Evolutionary conservation across 2,113 vertebrate species (phyloP).

Genomic region (Corydoras maculifer): DNA sequence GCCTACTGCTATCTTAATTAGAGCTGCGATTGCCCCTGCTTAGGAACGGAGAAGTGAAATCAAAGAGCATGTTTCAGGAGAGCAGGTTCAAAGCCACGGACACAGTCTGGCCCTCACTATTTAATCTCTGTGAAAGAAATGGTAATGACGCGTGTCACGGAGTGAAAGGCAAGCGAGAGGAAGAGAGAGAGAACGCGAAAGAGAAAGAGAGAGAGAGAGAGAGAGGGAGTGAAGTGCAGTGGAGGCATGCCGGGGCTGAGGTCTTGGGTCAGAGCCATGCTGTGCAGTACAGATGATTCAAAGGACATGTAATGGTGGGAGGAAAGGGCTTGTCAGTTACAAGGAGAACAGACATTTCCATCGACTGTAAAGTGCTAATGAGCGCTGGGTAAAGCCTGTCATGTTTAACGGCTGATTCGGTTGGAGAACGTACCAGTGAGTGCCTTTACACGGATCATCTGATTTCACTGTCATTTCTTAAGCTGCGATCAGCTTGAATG

Average conservation of each 20-base stretch:
- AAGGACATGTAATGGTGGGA: slow-evolving; percentile 58
- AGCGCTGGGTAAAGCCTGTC: slow-evolving; percentile 43
- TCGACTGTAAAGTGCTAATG: slow-evolving; percentile 56
- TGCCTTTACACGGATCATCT: background rate
- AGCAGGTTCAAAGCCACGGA: slow-evolving; percentile 65
- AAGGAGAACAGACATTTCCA: slow-evolving; percentile 48
- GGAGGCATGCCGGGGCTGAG: slow-evolving; percentile 51
- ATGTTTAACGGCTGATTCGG: slow-evolving; percentile 42
- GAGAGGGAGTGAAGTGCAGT: slow-evolving; percentile 56
- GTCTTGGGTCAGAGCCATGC: slow-evolving; percentile 31
- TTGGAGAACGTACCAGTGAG: slow-evolving; percentile 34
- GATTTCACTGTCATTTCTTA: too few species aligned
- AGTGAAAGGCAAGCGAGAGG: slow-evolving; percentile 57
- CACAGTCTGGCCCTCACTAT: slow-evolving; percentile 59
- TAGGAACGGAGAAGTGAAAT: slow-evolving; percentile 58
- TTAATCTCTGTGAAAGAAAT: slow-evolving; percentile 69
- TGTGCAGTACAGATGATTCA: slow-evolving; percentile 52
- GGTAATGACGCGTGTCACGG: slow-evolving; percentile 64
- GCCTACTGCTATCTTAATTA: slow-evolving; percentile 61
- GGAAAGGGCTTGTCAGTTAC: slow-evolving; percentile 43
- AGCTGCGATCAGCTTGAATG: too few species aligned
- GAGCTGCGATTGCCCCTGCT: slow-evolving; percentile 59
- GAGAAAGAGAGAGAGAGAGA: slow-evolving; percentile 51
- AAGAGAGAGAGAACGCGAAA: background rate
- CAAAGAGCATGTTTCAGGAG: slow-evolving; percentile 70